These are phyloP conservation scores for Percina caprodes DNA, from an alignment of 2,113 vertebrate genomes.

Conservation along the genomic window DNA sequence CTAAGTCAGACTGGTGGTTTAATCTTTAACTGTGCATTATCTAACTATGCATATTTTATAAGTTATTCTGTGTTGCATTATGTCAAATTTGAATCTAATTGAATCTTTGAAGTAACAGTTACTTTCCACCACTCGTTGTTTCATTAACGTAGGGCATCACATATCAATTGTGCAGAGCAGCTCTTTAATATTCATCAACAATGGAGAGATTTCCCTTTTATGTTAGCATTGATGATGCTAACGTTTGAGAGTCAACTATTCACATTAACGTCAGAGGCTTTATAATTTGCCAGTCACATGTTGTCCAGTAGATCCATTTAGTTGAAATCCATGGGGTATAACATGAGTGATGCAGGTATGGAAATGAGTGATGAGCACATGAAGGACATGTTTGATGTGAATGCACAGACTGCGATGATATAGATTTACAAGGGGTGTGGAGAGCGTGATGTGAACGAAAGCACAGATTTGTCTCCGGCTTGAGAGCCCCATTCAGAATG, in stretches of 20 bases:
- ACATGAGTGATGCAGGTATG: constrained; percentile 45
- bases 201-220: constrained; percentile 48
- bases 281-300: constrained; percentile 26
- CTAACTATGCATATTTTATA: neutral
- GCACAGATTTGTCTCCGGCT: constrained; percentile 37
- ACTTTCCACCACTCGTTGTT: constrained; percentile 17
- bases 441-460: constrained; percentile 28
- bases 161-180: constrained; percentile 18
- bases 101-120: neutral
- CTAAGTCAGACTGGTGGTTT: neutral
- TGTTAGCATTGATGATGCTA: constrained; percentile 24
- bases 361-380: constrained; percentile 52
- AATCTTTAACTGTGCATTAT: neutral
- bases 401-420: constrained; percentile 42
- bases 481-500: constrained; percentile 50
- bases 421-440: constrained; percentile 8
- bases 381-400: constrained; percentile 32
- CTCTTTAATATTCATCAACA: constrained; percentile 38
- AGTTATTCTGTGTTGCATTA: neutral
- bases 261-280: constrained; percentile 40
- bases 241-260: constrained; percentile 37
- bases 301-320: neutral
- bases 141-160: constrained; percentile 16
- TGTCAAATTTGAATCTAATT: neutral
- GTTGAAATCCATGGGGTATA: constrained; percentile 27